Conservation (phyloP, 2,113 vertebrate species). For the Brevimyrus niger region DNA sequence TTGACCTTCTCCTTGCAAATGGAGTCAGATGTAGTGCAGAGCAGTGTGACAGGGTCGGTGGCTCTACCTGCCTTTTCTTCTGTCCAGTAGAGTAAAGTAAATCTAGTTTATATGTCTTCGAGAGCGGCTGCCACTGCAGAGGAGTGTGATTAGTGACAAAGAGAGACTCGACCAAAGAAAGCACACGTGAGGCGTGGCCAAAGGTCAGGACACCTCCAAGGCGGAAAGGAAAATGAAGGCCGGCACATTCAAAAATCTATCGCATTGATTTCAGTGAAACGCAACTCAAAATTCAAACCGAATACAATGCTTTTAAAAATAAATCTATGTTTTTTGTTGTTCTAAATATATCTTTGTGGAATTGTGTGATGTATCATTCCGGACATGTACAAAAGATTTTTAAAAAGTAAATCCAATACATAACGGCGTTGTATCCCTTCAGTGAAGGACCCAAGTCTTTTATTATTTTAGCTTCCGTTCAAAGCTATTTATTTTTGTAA, state of each 20-base stretch:
- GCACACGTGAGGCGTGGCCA: background rate
- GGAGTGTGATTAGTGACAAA: background rate
- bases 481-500: constrained; percentile 79
- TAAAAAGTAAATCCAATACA: constrained; percentile 36
- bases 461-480: constrained; percentile 56
- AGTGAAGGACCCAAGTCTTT: constrained; percentile 59
- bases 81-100: constrained; percentile 21
- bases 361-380: constrained; percentile 51
- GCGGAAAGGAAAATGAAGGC: background rate
- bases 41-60: constrained; percentile 19
- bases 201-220: background rate
- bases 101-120: background rate
- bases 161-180: constrained; percentile 6
- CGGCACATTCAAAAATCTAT: background rate
- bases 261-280: constrained; percentile 24
- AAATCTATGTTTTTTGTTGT: constrained; percentile 9
- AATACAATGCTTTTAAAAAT: constrained; percentile 2
- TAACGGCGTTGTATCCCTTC: constrained; percentile 56
- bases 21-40: constrained; percentile 18
- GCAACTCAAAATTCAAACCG: constrained; percentile 4
- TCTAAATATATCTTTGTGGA: constrained; percentile 40
- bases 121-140: background rate
- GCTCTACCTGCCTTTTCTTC: constrained; percentile 16
- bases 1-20: constrained; percentile 19
- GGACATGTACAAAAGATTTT: constrained; percentile 44